phyloP scores from a whole-genome alignment of 2,797 vertebrate genomes.

The Aplochiton taeniatus region DNA sequence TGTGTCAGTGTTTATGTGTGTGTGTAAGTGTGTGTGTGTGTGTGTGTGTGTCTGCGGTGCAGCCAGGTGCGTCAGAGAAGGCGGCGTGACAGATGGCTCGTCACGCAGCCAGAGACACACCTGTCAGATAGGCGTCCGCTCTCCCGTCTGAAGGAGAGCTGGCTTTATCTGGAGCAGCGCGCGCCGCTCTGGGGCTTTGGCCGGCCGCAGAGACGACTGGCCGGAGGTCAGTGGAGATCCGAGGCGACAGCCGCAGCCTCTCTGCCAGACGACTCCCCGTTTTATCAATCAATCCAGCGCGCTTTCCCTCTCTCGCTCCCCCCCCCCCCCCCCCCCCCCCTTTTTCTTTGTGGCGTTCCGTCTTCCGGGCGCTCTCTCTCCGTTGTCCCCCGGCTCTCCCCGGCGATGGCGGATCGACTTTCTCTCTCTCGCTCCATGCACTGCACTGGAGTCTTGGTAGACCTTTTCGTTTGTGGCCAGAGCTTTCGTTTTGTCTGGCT shows the following conservation, averaged over 20 bases:
- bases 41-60: constrained; percentile 12
- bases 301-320: too few species aligned
- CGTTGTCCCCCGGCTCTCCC: constrained; percentile 10
- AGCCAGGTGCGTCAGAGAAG: constrained; percentile 33
- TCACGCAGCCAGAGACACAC: constrained; percentile 26
- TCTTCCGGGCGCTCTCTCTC: constrained; percentile 19
- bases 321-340: background rate
- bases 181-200: too few species aligned
- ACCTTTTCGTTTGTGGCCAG: too few species aligned
- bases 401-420: constrained; percentile 26
- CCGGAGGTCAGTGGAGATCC: constrained; percentile 24
- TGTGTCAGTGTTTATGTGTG: background rate
- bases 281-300: too few species aligned
- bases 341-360: too few species aligned
- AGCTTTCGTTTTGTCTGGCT: too few species aligned
- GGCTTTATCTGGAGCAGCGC: background rate
- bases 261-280: too few species aligned
- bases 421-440: background rate
- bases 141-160: constrained; percentile 1
- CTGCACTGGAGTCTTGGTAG: too few species aligned
- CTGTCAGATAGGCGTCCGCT: constrained; percentile 16
- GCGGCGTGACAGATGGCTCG: constrained; percentile 50
- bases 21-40: background rate
- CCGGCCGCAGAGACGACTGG: constrained; percentile 23
- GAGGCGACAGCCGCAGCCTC: constrained; percentile 29